These are phyloP conservation scores for Galerucella pusilla DNA, from an alignment of 2,888 invertebrate species.

Conservation along the genomic window DNA sequence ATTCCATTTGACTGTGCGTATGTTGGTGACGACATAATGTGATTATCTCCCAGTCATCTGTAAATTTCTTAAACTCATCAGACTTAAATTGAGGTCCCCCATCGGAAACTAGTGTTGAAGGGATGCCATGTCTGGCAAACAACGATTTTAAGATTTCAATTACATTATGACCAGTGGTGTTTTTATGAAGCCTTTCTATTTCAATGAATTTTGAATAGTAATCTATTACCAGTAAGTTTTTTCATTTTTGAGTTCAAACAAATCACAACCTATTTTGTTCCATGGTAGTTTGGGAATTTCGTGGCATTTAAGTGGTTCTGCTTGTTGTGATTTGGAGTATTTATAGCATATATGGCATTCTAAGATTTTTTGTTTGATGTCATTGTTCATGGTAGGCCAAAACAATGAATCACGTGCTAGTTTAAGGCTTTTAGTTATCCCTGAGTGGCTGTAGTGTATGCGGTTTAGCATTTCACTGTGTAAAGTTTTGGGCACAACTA, in stretches of 20 bases:
- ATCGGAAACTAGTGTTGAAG: constrained; percentile 42
- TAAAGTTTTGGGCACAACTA: constrained; percentile 40
- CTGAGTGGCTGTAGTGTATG: constrained; percentile 40
- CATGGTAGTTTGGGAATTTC: too few relatives aligned
- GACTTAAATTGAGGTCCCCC: constrained; percentile 15
- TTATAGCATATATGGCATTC: too few relatives aligned
- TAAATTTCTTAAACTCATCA: constrained; percentile 39
- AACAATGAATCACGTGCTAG: constrained; percentile 45
- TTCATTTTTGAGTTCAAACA: constrained; percentile 19
- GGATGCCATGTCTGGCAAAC: constrained; percentile 44
- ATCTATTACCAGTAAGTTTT: constrained; percentile 34
- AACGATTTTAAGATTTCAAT: neutral
- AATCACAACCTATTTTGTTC: constrained; percentile 34
- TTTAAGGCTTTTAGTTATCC: constrained; percentile 47
- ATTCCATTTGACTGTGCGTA: too few relatives aligned
- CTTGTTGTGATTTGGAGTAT: too few relatives aligned
- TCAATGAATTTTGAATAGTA: constrained; percentile 41
- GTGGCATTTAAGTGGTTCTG: too few relatives aligned
- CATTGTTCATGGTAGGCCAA: constrained; percentile 49
- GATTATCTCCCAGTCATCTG: constrained; percentile 40
- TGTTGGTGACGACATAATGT: too few relatives aligned
- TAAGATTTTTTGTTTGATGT: constrained; percentile 17
- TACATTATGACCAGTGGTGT: constrained; percentile 15
- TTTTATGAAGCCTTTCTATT: constrained; percentile 21
- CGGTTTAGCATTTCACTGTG: constrained; percentile 34